Base-by-base conservation (phyloP, 2,797 vertebrate species). In the Anas acuta region DNA sequence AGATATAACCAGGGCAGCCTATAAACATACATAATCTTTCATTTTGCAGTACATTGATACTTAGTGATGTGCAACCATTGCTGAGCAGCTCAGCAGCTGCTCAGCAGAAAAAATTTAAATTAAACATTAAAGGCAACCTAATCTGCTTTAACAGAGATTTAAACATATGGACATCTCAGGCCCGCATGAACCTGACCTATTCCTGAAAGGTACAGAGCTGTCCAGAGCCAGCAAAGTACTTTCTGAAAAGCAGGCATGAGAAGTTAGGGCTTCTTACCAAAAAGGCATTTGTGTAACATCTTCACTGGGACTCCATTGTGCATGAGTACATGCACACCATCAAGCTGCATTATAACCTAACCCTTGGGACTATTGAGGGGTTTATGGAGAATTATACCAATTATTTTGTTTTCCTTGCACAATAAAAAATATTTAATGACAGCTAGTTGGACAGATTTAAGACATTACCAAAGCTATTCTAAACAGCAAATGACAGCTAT, bases 21-120 rank as follows among this genome's bases (percentile, higher is more conserved):
- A 58, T 43, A 86, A 86, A 65, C 84, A 56, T 49, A 30, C 3
- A 65, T 53, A 72, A 96, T 81, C 41, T 85, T 69, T 61, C 65
- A 85, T 60, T 92, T 85, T 85, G 69, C 60, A 75, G 60, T 43
- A 57, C 70, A 51, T 53, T 86, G 81, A 37, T 57, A 75, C 20
- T 67, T 49, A 57, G 62, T 25, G 26, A 65, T 78, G 89, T 71
- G 61, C 53, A 89, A 57, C 75, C 76, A 66, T 11, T 43, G 76
- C 83, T 73, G 26, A 94, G 64, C 71, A 39, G 84, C 70, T 92
- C 79, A 90, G 80, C 74, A 92, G 71, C 73, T 84, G 70, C 76
- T 91, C 47, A 74, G 78, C 45, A 39, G 3, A 56, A n/a, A 43
- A 88, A 88, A 70, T 82, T 69, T 73, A 45, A 90, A 93, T 73